Conservation (phyloP, 1,140 invertebrate genomes). For the Papilio glaucus region DNA sequence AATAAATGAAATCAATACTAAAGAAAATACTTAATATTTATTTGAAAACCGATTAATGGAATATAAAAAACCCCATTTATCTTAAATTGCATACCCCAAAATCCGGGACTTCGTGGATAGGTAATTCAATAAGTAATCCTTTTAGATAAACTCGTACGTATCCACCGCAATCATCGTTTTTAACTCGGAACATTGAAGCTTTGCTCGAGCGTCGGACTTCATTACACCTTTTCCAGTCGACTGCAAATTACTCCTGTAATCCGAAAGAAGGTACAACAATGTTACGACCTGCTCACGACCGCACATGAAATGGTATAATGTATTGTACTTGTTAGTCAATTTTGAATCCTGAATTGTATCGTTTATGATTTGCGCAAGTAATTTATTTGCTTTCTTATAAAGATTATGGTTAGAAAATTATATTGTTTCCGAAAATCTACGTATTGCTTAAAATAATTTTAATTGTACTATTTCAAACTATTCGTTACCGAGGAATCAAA, state of each 20-base stretch:
- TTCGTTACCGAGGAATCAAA: too few species aligned
- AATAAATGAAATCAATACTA: too few species aligned
- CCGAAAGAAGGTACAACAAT: constrained; percentile 30
- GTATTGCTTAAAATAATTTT: too few species aligned
- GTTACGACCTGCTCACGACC: constrained; percentile 13
- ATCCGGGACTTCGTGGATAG: background rate
- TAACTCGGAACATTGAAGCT: constrained; percentile 15
- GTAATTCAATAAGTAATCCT: background rate
- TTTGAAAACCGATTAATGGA: too few species aligned
- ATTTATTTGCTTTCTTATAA: too few species aligned
- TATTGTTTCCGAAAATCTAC: too few species aligned
- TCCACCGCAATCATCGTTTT: constrained; percentile 29
- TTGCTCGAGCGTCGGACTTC: constrained; percentile 10
- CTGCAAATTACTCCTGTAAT: constrained; percentile 38
- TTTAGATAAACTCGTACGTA: constrained; percentile 2
- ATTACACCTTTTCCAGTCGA: constrained; percentile 37
- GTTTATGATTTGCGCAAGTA: background rate
- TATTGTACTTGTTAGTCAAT: constrained; percentile 21
- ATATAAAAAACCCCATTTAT: background rate
- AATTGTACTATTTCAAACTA: too few species aligned
- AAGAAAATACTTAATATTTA: too few species aligned
- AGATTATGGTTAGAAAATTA: too few species aligned
- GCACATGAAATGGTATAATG: constrained; percentile 26
- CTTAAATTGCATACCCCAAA: background rate
- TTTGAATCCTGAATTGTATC: background rate